Evolutionary conservation across 2,888 invertebrate species (phyloP).

Genomic region (Poecilobothrus nobilitatus): DNA sequence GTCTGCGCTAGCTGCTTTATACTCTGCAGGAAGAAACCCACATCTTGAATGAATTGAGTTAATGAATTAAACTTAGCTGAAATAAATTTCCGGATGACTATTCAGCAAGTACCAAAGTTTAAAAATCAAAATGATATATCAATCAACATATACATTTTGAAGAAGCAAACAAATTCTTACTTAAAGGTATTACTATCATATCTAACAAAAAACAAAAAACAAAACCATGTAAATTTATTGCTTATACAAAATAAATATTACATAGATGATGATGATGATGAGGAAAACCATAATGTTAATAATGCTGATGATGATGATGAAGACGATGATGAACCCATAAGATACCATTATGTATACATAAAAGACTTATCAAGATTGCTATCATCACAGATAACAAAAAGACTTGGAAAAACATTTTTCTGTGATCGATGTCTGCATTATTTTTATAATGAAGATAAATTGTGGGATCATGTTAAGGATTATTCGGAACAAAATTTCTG

Average conservation of each 20-base stretch:
- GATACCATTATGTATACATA: constrained; percentile 12
- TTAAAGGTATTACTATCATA: constrained; percentile 6
- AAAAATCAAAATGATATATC: constrained; percentile 22
- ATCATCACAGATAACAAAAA: constrained; percentile 9
- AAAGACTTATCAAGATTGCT: constrained; percentile 14
- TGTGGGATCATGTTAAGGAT: background rate
- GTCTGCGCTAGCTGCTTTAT: constrained; percentile 26
- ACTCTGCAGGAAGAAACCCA: constrained; percentile 19
- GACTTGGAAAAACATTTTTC: constrained; percentile 9
- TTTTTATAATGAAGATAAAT: constrained; percentile 11
- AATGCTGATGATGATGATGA: no score
- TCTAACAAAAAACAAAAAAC: constrained; percentile 9
- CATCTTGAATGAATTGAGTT: constrained; percentile 20
- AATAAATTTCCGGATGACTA: constrained; percentile 24
- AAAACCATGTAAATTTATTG: constrained; percentile 12
- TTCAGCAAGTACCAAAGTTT: constrained; percentile 23
- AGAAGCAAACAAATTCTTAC: background rate
- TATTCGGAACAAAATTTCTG: background rate
- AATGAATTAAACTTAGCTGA: constrained; percentile 21
- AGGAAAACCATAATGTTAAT: no score
- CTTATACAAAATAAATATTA: constrained; percentile 8
- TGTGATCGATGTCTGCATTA: constrained; percentile 14
- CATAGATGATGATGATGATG: background rate
- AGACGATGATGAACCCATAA: no score
- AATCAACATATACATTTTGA: constrained; percentile 13